A percentile compares a stretch with the other conserved stretches of the same genome.
Conservation (phyloP, 1,140 invertebrate species). For the Polyergus mexicanus region DNA sequence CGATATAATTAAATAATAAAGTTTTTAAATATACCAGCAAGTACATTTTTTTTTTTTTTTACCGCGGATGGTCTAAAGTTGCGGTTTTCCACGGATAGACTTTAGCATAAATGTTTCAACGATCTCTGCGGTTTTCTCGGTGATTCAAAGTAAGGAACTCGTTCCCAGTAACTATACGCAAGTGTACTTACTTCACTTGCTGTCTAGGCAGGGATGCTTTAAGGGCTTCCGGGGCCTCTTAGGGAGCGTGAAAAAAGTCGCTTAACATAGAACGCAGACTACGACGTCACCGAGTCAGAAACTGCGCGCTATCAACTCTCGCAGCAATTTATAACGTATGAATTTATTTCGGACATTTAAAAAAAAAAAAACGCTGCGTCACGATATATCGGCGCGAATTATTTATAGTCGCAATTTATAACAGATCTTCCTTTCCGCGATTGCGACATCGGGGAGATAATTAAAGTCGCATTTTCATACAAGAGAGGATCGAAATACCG, state of each 20-base stretch:
- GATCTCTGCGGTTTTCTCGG: constrained; percentile 33
- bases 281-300: constrained; percentile 12
- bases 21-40: neutral
- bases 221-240: constrained; percentile 68
- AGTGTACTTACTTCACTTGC: constrained; percentile 55
- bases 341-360: constrained; percentile 24
- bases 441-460: neutral
- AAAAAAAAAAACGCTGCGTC: neutral
- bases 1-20: constrained; percentile 1
- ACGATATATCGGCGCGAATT: constrained; percentile 19
- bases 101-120: neutral
- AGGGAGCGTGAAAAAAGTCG: constrained; percentile 54
- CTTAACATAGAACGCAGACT: constrained; percentile 64
- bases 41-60: constrained; percentile 4
- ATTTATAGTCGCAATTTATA: constrained; percentile 21
- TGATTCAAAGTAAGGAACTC: constrained; percentile 28
- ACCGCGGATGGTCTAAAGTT: neutral
- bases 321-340: constrained; percentile 35
- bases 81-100: neutral
- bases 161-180: constrained; percentile 40
- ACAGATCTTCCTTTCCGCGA: neutral
- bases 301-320: constrained; percentile 21
- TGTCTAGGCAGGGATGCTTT: constrained; percentile 66
- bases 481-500: neutral
- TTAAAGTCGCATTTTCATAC: neutral